Conservation (phyloP, 2,888 invertebrate species). For the Leucophora obtusa region DNA sequence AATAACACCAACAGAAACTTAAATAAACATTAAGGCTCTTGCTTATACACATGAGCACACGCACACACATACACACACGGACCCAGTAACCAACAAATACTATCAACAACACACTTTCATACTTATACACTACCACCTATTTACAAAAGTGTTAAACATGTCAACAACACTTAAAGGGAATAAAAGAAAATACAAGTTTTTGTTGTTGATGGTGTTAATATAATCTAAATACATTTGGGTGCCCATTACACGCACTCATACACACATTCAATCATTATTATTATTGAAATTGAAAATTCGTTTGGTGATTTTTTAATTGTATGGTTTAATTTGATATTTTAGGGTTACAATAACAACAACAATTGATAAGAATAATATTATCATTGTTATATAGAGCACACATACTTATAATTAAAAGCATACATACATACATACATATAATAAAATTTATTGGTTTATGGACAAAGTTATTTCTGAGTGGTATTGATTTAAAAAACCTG, state of each 20-base stretch:
- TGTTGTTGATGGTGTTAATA: neutral
- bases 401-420: neutral
- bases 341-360: neutral
- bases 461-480: neutral
- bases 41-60: neutral
- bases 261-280: neutral
- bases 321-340: neutral
- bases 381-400: neutral
- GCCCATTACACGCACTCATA: neutral
- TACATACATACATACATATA: too few relatives aligned
- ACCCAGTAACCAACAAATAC: neutral
- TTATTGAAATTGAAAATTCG: neutral
- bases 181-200: conserved; percentile 35
- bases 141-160: conserved; percentile 52
- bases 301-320: neutral
- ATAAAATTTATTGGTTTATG: neutral
- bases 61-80: neutral
- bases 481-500: neutral
- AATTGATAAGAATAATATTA: neutral
- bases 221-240: conserved; percentile 1
- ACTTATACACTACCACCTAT: conserved; percentile 10
- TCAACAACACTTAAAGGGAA: conserved; percentile 57
- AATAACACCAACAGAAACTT: conserved; percentile 32
- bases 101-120: neutral
- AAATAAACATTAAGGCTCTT: conserved; percentile 43